Conservation (phyloP, 1,140 invertebrate species). For the Wasmannia auropunctata region DNA sequence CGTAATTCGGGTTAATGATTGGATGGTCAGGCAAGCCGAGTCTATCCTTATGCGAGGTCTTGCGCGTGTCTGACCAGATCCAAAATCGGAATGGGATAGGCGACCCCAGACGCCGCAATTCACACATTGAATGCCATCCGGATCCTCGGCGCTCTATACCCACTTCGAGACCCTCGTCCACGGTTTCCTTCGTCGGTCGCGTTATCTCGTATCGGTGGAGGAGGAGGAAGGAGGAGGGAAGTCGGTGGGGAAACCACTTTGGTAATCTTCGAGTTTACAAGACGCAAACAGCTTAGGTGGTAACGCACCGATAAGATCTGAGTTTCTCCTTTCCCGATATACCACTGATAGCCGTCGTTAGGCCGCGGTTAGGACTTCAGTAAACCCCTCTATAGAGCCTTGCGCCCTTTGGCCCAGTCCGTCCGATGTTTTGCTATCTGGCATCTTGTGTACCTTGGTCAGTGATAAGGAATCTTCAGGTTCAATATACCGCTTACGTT, state of each 20-base stretch:
- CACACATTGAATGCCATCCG: constrained; percentile 79
- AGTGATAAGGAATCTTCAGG: constrained; percentile 63
- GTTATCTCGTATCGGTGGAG: constrained; percentile 77
- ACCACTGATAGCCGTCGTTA: constrained; percentile 74
- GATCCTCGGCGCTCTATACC: constrained; percentile 65
- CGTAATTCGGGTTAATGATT: constrained; percentile 59
- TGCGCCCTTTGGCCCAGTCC: constrained; percentile 58
- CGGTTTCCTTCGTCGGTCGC: constrained; percentile 71
- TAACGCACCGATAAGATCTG: constrained; percentile 81
- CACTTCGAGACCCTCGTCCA: constrained; percentile 69
- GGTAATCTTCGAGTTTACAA: constrained; percentile 80
- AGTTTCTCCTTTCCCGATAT: constrained; percentile 69
- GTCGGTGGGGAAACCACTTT: constrained; percentile 63
- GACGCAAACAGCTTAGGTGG: constrained; percentile 83
- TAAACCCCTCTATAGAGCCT: constrained; percentile 51
- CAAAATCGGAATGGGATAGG: constrained; percentile 29
- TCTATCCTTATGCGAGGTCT: constrained; percentile 47
- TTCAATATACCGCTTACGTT: constrained; percentile 52
- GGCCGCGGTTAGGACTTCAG: constrained; percentile 73
- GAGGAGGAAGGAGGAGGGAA: constrained; percentile 42
- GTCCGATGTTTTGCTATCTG: constrained; percentile 56
- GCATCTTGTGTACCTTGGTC: constrained; percentile 61
- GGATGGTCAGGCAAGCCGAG: constrained; percentile 20
- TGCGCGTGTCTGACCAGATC: constrained; percentile 5
- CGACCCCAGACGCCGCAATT: constrained; percentile 76